Evolutionary conservation across 37 sponge, comb jelly and placozoan genomes (phyloP).

Genomic region (Halisarca cf. caerulea): DNA sequence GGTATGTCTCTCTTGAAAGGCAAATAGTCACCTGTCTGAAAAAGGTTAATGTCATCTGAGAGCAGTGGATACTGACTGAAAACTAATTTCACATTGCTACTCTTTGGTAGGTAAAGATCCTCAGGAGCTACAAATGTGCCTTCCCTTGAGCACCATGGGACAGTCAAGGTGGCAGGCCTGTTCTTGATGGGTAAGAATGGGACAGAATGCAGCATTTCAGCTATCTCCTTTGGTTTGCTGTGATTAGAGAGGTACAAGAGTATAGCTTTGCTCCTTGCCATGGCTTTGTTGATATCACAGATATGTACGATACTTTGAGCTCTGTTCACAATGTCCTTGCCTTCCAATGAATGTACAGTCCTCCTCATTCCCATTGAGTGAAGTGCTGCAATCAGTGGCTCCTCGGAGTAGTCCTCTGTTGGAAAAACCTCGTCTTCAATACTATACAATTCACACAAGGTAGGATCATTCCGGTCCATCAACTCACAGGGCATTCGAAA

Average conservation of each 20-base stretch:
- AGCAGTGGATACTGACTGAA: slow-evolving; percentile 42
- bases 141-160: slow-evolving; percentile 39
- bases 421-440: not conserved
- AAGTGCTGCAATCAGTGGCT: not conserved
- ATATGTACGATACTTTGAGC: not conserved
- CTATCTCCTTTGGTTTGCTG: not conserved
- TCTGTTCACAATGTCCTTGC: not conserved
- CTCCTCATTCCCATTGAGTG: slow-evolving; percentile 5
- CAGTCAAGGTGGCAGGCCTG: not conserved
- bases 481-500: not conserved
- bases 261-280: too few species aligned
- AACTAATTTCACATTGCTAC: slow-evolving; percentile 8
- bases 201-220: not conserved
- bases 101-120: slow-evolving; percentile 8
- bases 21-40: not conserved
- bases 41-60: too few species aligned
- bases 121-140: slow-evolving; percentile 12
- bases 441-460: not conserved
- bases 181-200: slow-evolving; percentile 17
- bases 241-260: too few species aligned
- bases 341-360: too few species aligned
- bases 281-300: too few species aligned
- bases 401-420: too few species aligned
- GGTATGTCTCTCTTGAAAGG: not conserved
- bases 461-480: not conserved